A percentile compares a stretch with the other conserved stretches of the same genome.
Conservation (phyloP, 2,888 invertebrate genomes). For the Arctia plantaginis region DNA sequence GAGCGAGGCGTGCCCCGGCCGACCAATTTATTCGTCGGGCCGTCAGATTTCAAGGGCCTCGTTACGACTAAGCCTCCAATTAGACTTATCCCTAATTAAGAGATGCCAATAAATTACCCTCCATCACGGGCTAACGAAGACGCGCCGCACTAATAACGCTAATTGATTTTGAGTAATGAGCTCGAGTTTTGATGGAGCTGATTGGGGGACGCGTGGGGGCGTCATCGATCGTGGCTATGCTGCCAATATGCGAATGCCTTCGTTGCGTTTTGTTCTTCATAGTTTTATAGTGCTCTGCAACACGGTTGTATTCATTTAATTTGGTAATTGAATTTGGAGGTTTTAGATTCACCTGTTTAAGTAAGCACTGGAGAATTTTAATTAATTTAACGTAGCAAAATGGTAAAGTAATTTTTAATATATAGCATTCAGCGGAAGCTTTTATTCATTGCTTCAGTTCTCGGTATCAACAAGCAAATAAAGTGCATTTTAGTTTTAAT, state of each 20-base stretch:
- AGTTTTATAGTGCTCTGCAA: conserved; percentile 46
- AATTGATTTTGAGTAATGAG: conserved; percentile 87
- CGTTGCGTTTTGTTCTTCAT: conserved; percentile 34
- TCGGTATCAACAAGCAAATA: conserved; percentile 69
- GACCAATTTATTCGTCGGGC: conserved; percentile 85
- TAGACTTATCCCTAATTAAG: conserved; percentile 88
- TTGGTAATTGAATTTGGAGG: conserved; percentile 46
- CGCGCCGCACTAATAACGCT: conserved; percentile 86
- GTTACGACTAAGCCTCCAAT: conserved; percentile 88
- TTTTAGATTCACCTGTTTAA: conserved; percentile 32
- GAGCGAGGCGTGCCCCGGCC: conserved; percentile 67
- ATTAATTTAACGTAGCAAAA: conserved; percentile 38
- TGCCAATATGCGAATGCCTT: conserved; percentile 50
- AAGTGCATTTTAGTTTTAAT: conserved; percentile 77
- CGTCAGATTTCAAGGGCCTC: conserved; percentile 87
- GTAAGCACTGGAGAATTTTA: conserved; percentile 36
- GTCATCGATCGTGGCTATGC: conserved; percentile 68
- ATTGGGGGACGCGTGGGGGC: conserved; percentile 72
- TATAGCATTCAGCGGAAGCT: conserved; percentile 64
- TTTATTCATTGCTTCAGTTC: conserved; percentile 59
- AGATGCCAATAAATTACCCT: conserved; percentile 88
- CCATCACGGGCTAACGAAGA: conserved; percentile 87
- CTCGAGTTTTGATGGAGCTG: conserved; percentile 85
- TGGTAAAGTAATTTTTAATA: conserved; percentile 52
- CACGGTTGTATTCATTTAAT: conserved; percentile 36